Conservation (phyloP, 2,113 vertebrate species). For the Pogonocichla stellata region DNA sequence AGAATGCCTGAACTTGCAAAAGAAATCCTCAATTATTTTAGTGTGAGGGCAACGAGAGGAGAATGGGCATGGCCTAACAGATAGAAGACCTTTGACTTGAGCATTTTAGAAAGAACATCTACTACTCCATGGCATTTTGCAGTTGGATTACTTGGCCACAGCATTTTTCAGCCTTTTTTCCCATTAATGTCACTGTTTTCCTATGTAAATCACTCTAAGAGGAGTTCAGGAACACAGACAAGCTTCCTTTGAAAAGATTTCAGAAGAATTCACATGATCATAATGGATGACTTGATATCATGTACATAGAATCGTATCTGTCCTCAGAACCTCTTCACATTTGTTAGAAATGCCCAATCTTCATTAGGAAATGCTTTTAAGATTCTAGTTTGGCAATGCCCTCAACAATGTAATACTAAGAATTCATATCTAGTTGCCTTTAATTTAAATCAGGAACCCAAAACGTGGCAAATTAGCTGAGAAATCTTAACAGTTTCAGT, state of each 20-base stretch:
- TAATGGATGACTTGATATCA: background rate
- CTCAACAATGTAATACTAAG: background rate
- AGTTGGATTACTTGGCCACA: background rate
- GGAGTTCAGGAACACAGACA: background rate
- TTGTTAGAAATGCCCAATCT: background rate
- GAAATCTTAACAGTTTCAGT: background rate
- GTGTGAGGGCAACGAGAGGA: background rate
- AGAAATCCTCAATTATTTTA: background rate
- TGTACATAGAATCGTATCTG: background rate
- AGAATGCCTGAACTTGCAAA: background rate
- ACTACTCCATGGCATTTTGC: background rate
- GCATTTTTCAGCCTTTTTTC: background rate
- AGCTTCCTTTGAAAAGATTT: background rate
- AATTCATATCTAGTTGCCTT: background rate
- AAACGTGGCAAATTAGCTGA: background rate
- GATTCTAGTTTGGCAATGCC: background rate
- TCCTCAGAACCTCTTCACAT: background rate
- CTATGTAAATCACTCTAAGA: background rate
- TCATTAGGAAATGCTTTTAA: background rate
- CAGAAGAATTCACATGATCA: background rate
- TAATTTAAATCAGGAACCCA: background rate
- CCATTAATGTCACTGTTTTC: background rate
- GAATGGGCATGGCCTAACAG: background rate
- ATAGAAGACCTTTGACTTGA: background rate
- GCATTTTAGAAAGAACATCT: background rate